Conservation (phyloP, 92 coral and sea anemone species). For the Micromussa lordhowensis region DNA sequence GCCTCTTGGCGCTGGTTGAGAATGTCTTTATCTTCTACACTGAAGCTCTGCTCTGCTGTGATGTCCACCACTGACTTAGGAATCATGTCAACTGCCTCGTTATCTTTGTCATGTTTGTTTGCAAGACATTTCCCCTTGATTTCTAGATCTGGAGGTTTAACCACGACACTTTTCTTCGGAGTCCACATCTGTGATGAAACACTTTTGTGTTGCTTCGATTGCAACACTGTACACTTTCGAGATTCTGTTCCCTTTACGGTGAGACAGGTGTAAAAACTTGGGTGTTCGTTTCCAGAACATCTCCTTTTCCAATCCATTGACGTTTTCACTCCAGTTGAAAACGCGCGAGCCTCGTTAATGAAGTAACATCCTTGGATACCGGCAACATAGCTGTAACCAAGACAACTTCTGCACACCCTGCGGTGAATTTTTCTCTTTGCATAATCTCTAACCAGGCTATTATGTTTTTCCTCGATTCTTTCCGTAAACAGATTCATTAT, state of each 20-base stretch:
- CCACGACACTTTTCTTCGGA: slow-evolving; percentile 35
- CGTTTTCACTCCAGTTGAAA: slow-evolving; percentile 10
- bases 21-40: neutral
- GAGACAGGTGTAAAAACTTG: slow-evolving; percentile 22
- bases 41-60: neutral
- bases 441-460: neutral
- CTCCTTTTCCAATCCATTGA: slow-evolving; percentile 1
- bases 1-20: neutral
- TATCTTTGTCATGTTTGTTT: neutral
- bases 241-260: slow-evolving; percentile 29
- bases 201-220: neutral
- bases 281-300: neutral
- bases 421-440: neutral
- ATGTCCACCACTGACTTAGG: neutral
- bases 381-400: neutral
- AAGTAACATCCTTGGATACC: slow-evolving; percentile 27
- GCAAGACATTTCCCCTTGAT: slow-evolving; percentile 24
- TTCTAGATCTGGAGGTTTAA: slow-evolving; percentile 24
- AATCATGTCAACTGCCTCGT: neutral
- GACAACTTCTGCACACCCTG: neutral
- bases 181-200: slow-evolving; percentile 21
- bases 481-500: neutral
- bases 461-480: slow-evolving; percentile 1
- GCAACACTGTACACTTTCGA: neutral
- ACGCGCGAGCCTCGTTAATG: slow-evolving; percentile 2